Conservation (phyloP, 2,888 invertebrate species). For the Teinopalpus imperialis region DNA sequence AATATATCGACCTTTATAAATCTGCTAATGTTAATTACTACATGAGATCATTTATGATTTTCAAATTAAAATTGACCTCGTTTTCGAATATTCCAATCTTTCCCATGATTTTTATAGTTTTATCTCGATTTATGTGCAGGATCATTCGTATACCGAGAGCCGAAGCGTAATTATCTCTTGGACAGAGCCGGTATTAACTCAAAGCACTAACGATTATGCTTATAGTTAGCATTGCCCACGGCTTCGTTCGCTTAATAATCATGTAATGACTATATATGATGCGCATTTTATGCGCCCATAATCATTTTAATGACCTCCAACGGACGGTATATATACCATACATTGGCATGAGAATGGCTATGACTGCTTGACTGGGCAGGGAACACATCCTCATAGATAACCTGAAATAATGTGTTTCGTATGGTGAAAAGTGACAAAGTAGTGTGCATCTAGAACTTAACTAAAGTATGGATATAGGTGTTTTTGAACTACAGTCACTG, state of each 20-base stretch:
- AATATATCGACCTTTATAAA: constrained; percentile 10
- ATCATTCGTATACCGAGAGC: constrained; percentile 1
- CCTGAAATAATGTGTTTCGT: too few relatives aligned
- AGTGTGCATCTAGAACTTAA: too few relatives aligned
- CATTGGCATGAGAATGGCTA: too few relatives aligned
- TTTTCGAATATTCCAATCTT: too few relatives aligned
- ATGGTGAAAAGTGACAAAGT: too few relatives aligned
- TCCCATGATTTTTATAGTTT: constrained; percentile 8
- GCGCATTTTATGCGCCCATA: constrained; percentile 4
- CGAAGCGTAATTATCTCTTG: constrained; percentile 16
- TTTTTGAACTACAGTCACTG: too few relatives aligned
- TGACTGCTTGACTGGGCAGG: too few relatives aligned
- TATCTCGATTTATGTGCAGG: not conserved
- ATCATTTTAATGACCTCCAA: constrained; percentile 4
- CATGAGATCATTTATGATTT: not conserved
- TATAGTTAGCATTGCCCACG: constrained; percentile 24
- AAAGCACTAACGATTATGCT: constrained; percentile 21
- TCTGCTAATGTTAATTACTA: not conserved
- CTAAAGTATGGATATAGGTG: too few relatives aligned
- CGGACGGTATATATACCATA: too few relatives aligned
- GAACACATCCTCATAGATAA: too few relatives aligned
- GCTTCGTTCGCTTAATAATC: constrained; percentile 19
- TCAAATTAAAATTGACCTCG: too few relatives aligned
- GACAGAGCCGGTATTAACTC: constrained; percentile 20
- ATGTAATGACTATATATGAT: constrained; percentile 17